phyloP scores from a whole-genome alignment of 2,797 vertebrate genomes.

The Xenopus petersii region DNA sequence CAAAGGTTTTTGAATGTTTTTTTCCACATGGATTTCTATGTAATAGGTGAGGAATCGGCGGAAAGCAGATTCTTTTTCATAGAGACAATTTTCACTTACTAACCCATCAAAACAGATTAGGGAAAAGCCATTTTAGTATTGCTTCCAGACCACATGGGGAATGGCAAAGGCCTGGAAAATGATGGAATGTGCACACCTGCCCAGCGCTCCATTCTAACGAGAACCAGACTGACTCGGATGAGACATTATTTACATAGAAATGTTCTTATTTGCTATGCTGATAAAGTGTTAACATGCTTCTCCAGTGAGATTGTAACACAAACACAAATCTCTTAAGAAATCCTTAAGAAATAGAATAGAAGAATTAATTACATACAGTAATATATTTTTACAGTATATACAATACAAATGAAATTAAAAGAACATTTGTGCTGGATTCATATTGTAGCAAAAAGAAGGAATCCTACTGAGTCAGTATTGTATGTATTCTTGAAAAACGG shows the following conservation, averaged over 20 bases:
- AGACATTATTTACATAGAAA: conserved; percentile 19
- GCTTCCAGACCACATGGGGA: conserved; percentile 27
- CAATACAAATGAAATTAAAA: too few relatives aligned
- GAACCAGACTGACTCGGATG: conserved; percentile 17
- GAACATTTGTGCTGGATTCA: too few relatives aligned
- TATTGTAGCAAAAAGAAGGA: too few relatives aligned
- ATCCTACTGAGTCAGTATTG: too few relatives aligned
- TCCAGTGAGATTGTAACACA: neutral
- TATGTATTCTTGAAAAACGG: too few relatives aligned
- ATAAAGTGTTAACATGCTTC: conserved; percentile 15
- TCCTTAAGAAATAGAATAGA: too few relatives aligned
- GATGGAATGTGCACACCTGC: conserved; percentile 28
- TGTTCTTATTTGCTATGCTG: neutral
- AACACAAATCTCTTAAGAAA: neutral
- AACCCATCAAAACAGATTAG: conserved; percentile 40
- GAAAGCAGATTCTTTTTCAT: conserved; percentile 33
- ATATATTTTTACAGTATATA: too few relatives aligned
- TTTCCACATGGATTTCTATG: conserved; percentile 35
- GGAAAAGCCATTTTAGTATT: conserved; percentile 38
- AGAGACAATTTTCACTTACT: conserved; percentile 32
- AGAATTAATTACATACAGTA: too few relatives aligned
- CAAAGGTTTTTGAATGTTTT: conserved; percentile 38
- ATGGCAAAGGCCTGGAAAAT: conserved; percentile 27
- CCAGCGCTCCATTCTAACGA: conserved; percentile 19
- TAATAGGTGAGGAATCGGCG: conserved; percentile 35